These are phyloP conservation scores for Lepeophtheirus nordmannii DNA, from an alignment of 2,888 invertebrate species.

Conservation along the genomic window DNA sequence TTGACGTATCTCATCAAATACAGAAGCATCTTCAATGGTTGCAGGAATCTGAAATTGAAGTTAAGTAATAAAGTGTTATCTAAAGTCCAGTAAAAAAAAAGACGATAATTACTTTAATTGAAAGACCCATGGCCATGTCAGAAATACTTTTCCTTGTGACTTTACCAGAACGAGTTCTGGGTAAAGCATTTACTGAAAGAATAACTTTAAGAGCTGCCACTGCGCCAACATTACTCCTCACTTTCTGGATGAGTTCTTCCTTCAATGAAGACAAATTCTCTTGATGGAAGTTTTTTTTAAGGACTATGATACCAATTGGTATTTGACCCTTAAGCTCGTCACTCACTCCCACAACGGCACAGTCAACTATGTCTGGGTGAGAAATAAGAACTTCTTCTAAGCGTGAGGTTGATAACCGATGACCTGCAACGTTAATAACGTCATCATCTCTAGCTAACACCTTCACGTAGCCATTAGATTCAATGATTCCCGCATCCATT, in stretches of 20 bases:
- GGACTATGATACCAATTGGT: slow-evolving; percentile 69
- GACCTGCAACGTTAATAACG: slow-evolving; percentile 87
- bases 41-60: slow-evolving; percentile 47
- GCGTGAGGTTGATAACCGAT: slow-evolving; percentile 71
- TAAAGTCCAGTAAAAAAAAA: not conserved
- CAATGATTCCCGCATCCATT: slow-evolving; percentile 80
- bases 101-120: not conserved
- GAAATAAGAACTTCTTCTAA: slow-evolving; percentile 74
- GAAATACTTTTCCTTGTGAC: slow-evolving; percentile 66
- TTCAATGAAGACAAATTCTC: not conserved
- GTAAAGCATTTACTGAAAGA: slow-evolving; percentile 59
- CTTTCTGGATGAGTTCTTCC: slow-evolving; percentile 42
- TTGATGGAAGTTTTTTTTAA: slow-evolving; percentile 39
- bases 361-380: slow-evolving; percentile 70
- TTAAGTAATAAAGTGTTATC: slow-evolving; percentile 35
- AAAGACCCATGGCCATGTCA: slow-evolving; percentile 55
- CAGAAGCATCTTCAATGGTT: slow-evolving; percentile 70
- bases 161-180: slow-evolving; percentile 73
- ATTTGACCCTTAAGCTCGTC: slow-evolving; percentile 78
- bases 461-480: slow-evolving; percentile 60
- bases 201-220: slow-evolving; percentile 73
- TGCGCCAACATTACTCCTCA: slow-evolving; percentile 57
- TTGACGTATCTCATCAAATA: slow-evolving; percentile 58
- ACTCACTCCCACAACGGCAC: slow-evolving; percentile 75
- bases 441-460: slow-evolving; percentile 85